Conservation (phyloP, 2,888 invertebrate species). For the Drosophila planitibia region DNA sequence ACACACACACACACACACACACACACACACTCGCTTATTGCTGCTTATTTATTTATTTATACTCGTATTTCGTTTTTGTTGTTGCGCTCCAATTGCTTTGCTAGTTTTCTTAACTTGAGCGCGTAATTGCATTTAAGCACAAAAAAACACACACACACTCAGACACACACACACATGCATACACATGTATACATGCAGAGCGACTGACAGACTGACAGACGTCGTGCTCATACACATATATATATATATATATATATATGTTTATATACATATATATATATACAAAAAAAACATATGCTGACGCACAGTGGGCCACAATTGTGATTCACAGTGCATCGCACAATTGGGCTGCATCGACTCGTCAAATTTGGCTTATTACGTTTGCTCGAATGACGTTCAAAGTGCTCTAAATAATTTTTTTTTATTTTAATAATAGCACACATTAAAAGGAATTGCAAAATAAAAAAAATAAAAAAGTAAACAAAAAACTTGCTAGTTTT, state of each 20-base stretch:
- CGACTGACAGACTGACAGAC: slow-evolving; percentile 56
- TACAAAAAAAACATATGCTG: slow-evolving; percentile 26
- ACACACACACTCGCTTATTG: slow-evolving; percentile 30
- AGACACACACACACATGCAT: background rate
- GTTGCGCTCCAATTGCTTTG: slow-evolving; percentile 72
- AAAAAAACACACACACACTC: slow-evolving; percentile 36
- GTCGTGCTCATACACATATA: slow-evolving; percentile 20
- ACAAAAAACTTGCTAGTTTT: background rate
- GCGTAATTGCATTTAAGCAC: slow-evolving; percentile 78
- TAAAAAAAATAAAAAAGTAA: background rate
- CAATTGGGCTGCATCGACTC: background rate
- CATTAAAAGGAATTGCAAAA: background rate
- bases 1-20: slow-evolving; percentile 7
- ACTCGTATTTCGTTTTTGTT: slow-evolving; percentile 61
- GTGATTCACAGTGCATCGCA: slow-evolving; percentile 19
- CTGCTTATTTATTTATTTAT: slow-evolving; percentile 54
- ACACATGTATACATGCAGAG: slow-evolving; percentile 14
- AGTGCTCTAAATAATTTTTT: background rate
- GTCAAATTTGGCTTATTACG: slow-evolving; percentile 11
- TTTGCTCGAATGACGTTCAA: background rate
- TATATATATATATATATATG: background rate
- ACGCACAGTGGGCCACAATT: slow-evolving; percentile 62
- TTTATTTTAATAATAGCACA: background rate
- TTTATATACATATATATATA: background rate
- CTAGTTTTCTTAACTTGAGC: slow-evolving; percentile 74